Conservation (phyloP, 2,888 invertebrate genomes). For the Imbricaverruca yamaguchii region DNA sequence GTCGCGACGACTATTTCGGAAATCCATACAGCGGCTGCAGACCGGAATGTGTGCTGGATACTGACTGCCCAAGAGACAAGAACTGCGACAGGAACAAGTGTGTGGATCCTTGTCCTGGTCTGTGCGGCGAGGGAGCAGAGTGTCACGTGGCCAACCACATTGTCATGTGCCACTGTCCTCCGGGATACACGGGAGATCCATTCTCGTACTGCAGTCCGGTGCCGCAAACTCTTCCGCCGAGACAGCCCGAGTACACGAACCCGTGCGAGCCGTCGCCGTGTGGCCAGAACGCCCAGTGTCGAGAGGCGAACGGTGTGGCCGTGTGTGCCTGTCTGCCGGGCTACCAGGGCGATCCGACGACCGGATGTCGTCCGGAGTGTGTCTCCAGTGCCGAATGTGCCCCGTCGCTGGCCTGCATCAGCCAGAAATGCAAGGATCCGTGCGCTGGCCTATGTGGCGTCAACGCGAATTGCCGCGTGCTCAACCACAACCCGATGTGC, state of each 20-base stretch:
- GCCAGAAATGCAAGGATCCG: constrained; percentile 37
- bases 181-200: constrained; percentile 36
- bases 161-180: constrained; percentile 37
- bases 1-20: constrained; percentile 67
- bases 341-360: constrained; percentile 68
- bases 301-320: constrained; percentile 59
- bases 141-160: constrained; percentile 38
- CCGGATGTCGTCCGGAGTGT: constrained; percentile 75
- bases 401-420: constrained; percentile 58
- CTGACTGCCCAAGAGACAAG: constrained; percentile 35
- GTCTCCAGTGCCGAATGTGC: constrained; percentile 68
- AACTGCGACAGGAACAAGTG: constrained; percentile 35
- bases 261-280: constrained; percentile 74
- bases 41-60: constrained; percentile 33
- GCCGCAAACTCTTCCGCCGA: constrained; percentile 59
- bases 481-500: constrained; percentile 69
- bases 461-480: constrained; percentile 65
- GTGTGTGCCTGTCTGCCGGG: constrained; percentile 64
- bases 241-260: constrained; percentile 42
- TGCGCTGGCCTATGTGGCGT: constrained; percentile 52
- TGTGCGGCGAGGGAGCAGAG: constrained; percentile 64
- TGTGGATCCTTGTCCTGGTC: constrained; percentile 63
- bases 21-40: constrained; percentile 49
- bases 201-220: constrained; percentile 46
- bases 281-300: constrained; percentile 73